Evolutionary conservation across 2,888 invertebrate species (phyloP).

Genomic region (Dorcus hopei): DNA sequence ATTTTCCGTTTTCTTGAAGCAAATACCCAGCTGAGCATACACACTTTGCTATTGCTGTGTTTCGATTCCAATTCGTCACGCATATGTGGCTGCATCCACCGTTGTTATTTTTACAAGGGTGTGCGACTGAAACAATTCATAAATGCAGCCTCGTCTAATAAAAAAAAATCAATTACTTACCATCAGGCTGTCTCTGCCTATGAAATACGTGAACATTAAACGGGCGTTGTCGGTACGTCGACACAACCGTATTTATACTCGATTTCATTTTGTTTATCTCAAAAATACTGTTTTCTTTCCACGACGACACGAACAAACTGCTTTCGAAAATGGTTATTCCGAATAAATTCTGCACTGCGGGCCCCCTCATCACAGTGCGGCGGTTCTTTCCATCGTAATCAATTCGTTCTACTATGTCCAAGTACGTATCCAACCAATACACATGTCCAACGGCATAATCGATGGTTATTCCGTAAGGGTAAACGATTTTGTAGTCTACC

Average conservation of each 20-base stretch:
- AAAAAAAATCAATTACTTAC: constrained; percentile 45
- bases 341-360: constrained; percentile 63
- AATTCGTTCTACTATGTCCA: constrained; percentile 74
- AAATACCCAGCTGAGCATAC: constrained; percentile 71
- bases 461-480: constrained; percentile 70
- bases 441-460: constrained; percentile 69
- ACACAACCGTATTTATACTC: too few relatives aligned
- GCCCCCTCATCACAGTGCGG: constrained; percentile 54
- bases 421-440: constrained; percentile 79
- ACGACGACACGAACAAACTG: constrained; percentile 69
- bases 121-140: constrained; percentile 51
- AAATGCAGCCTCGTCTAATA: neutral
- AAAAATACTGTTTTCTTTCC: constrained; percentile 64
- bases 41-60: constrained; percentile 61
- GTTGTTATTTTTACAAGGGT: constrained; percentile 65
- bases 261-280: constrained; percentile 55
- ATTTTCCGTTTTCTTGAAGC: constrained; percentile 56
- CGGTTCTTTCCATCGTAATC: constrained; percentile 72
- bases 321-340: constrained; percentile 73
- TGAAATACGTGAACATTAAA: constrained; percentile 71
- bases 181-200: constrained; percentile 72
- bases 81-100: constrained; percentile 78
- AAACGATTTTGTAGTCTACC: constrained; percentile 68
- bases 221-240: constrained; percentile 31
- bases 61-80: constrained; percentile 60